Base-by-base conservation (phyloP, 2,113 vertebrate genomes). In the Bombycilla garrulus region DNA sequence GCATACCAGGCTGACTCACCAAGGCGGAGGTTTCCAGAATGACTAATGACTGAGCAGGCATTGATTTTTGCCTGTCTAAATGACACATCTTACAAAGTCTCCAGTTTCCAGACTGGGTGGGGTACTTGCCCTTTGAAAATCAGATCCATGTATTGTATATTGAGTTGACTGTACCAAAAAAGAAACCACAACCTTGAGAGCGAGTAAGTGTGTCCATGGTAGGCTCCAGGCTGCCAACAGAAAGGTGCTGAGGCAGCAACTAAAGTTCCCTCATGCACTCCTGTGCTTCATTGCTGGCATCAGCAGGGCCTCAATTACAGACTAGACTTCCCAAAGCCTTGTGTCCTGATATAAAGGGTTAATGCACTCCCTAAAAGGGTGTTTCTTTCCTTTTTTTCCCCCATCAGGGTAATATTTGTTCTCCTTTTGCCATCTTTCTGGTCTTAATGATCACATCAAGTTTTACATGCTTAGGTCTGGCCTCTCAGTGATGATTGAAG, bases 71-170 rank as follows among this genome's bases (percentile, higher is more conserved):
- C 48, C 57, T 88, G 56, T 84, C 88, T 95, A 65, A 69, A 57
- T 80, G 86, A 50, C 31, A 18, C 16, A 29, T 81, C 91, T 92
- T 93, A 80, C 13, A 64, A 53, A 79, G 95, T 57, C 87, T 91
- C 58, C 61, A 25, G 81, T 79, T 92, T 95, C 90, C 89, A 96
- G 94, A 95, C 91, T 65, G 93, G 89, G 94, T 85, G 94, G 70
- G 35, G 93, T 92, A 31, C 35, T 76, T 28, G 50, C 26, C 45
- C 66, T 92, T 95, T 95, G 95, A 91, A 95, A 95, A 92, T 72
- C 73, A 87, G 67, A 62, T 92, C 45, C 38, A 40, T 61, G 51
- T 80, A 70, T 66, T 88, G 67, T 88, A 24, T 78, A 84, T 91
- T 2, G 8, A 86, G 47, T 81, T 86, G 86, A 64, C 92, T 88